Percentiles rank a stretch among this genome's conserved stretches.
These are phyloP conservation scores for Morus bassanus DNA, from an alignment of 2,797 vertebrate species.

Conservation along the genomic window DNA sequence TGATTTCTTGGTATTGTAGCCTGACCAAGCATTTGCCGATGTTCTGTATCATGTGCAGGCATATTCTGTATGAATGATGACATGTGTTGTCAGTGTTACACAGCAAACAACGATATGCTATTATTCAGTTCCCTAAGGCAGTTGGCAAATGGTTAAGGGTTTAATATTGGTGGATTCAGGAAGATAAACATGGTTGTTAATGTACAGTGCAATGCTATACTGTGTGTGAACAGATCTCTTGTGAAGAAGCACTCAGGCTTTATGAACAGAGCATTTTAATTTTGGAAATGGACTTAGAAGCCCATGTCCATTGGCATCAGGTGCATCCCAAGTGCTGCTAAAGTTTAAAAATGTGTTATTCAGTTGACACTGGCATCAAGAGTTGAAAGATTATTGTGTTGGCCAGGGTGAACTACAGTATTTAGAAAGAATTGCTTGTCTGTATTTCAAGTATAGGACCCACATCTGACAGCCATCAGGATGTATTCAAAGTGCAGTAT, in stretches of 20 bases:
- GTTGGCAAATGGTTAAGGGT: not conserved
- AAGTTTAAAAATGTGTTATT: not conserved
- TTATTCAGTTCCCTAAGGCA: not conserved
- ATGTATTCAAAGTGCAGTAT: not conserved
- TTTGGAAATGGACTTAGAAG: not conserved
- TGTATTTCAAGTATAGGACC: not conserved
- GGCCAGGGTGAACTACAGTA: not conserved
- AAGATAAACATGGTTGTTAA: not conserved
- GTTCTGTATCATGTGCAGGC: not conserved
- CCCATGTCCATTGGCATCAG: not conserved
- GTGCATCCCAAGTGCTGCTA: not conserved
- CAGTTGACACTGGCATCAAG: not conserved
- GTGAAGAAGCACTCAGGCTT: not conserved
- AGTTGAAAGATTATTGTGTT: not conserved
- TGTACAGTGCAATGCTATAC: not conserved
- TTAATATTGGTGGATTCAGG: not conserved
- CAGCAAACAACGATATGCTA: not conserved
- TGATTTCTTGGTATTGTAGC: not conserved
- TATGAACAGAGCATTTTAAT: not conserved
- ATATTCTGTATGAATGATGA: accelerated
- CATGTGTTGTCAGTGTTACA: not conserved
- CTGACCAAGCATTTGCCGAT: not conserved
- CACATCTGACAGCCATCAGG: not conserved
- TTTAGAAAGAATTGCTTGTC: not conserved
- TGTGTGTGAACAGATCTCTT: not conserved